Conservation (phyloP, 2,888 invertebrate genomes). For the Nasonia oneida region DNA sequence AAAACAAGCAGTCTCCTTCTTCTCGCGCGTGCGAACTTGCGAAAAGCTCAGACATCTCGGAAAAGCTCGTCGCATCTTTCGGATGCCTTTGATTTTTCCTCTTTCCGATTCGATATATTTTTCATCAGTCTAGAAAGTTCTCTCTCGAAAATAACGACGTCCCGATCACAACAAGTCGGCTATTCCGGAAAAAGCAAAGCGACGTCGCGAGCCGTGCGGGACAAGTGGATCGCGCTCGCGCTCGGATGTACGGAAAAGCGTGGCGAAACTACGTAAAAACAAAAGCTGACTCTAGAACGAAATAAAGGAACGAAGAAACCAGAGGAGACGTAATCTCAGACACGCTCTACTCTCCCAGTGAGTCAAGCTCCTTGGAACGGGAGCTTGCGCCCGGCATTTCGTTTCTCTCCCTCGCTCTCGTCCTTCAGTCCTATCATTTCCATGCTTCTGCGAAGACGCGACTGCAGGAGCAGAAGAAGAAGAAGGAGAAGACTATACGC, state of each 20-base stretch:
- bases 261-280: slow-evolving; percentile 31
- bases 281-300: not conserved
- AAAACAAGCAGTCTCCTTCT: not conserved
- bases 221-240: not conserved
- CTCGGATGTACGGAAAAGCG: not conserved
- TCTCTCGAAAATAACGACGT: slow-evolving; percentile 20
- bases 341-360: slow-evolving; percentile 42
- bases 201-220: not conserved
- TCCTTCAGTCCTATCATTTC: slow-evolving; percentile 42
- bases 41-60: not conserved
- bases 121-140: not conserved
- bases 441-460: slow-evolving; percentile 3
- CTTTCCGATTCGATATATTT: slow-evolving; percentile 7
- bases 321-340: slow-evolving; percentile 60
- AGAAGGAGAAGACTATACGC: not conserved
- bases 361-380: slow-evolving; percentile 55
- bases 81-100: not conserved
- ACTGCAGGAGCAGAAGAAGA: not conserved
- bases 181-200: slow-evolving; percentile 8
- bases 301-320: slow-evolving; percentile 55
- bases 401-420: slow-evolving; percentile 37
- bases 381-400: slow-evolving; percentile 40
- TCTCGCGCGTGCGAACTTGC: not conserved
- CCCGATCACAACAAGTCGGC: not conserved
- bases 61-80: not conserved